These are phyloP conservation scores for Podarcis muralis DNA, from an alignment of 2,113 vertebrate genomes.

Conservation along the genomic window DNA sequence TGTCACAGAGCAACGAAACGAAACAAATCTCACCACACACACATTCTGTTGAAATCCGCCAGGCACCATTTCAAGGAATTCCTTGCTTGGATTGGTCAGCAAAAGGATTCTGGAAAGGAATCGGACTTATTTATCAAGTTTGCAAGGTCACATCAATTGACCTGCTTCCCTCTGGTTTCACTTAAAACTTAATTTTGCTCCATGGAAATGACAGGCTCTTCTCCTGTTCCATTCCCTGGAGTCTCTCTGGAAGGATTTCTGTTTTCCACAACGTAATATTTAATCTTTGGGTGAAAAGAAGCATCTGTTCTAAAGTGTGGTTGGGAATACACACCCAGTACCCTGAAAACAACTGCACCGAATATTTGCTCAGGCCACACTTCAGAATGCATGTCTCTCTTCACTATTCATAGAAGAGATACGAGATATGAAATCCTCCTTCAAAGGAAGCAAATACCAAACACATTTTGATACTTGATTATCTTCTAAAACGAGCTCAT, in stretches of 20 bases:
- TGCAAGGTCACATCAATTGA: constrained; percentile 61
- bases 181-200: constrained; percentile 60
- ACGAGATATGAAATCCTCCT: background rate
- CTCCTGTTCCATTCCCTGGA: constrained; percentile 59
- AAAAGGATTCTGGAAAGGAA: constrained; percentile 54
- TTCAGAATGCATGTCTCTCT: background rate
- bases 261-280: constrained; percentile 59
- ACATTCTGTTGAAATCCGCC: constrained; percentile 41
- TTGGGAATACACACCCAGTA: background rate
- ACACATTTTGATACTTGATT: background rate
- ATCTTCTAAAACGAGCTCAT: background rate
- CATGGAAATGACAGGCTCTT: constrained; percentile 54
- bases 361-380: background rate
- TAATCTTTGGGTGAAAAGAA: constrained; percentile 55
- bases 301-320: background rate
- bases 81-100: constrained; percentile 41
- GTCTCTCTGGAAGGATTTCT: constrained; percentile 45
- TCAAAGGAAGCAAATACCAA: background rate
- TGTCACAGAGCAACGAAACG: constrained; percentile 50
- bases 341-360: background rate
- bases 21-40: no score
- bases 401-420: background rate
- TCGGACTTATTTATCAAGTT: constrained; percentile 54
- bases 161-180: constrained; percentile 63
- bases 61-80: constrained; percentile 62